Percentiles rank a stretch among this genome's conserved stretches.
phyloP scores from a whole-genome alignment of 2,888 invertebrate species.

The Chymomyza fuscimana region DNA sequence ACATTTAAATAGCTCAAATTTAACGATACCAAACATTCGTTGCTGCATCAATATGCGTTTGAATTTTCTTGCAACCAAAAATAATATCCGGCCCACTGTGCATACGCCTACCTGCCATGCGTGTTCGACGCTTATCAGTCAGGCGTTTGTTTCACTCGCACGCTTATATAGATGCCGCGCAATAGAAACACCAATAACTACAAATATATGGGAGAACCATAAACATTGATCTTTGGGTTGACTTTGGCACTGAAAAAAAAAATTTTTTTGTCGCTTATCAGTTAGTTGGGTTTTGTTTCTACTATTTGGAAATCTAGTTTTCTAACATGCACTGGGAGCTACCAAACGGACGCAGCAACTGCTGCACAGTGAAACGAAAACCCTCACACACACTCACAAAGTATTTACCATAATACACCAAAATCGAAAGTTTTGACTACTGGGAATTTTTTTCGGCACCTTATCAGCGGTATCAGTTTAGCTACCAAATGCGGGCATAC shows the following conservation, averaged over 20 bases:
- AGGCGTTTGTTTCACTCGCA: slow-evolving; percentile 23
- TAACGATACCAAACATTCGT: no score
- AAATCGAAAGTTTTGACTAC: slow-evolving; percentile 23
- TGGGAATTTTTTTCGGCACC: slow-evolving; percentile 16
- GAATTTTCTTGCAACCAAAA: no score
- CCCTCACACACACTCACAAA: background rate
- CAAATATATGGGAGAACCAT: background rate
- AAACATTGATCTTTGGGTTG: background rate
- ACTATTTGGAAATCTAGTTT: background rate
- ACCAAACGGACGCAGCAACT: slow-evolving; percentile 18
- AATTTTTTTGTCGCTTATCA: slow-evolving; percentile 30
- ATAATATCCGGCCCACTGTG: background rate
- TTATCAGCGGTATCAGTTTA: background rate
- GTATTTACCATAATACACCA: background rate
- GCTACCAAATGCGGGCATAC: background rate
- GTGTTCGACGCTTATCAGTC: slow-evolving; percentile 35
- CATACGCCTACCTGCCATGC: slow-evolving; percentile 11
- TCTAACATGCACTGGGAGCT: background rate
- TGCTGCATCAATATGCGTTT: no score
- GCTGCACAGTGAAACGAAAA: slow-evolving; percentile 15
- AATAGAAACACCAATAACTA: background rate
- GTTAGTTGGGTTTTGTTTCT: slow-evolving; percentile 13
- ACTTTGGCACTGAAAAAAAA: background rate
- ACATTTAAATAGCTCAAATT: no score
- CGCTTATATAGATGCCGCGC: background rate